Base-by-base conservation (phyloP, 2,797 vertebrate genomes). In the Trematomus bernacchii region DNA sequence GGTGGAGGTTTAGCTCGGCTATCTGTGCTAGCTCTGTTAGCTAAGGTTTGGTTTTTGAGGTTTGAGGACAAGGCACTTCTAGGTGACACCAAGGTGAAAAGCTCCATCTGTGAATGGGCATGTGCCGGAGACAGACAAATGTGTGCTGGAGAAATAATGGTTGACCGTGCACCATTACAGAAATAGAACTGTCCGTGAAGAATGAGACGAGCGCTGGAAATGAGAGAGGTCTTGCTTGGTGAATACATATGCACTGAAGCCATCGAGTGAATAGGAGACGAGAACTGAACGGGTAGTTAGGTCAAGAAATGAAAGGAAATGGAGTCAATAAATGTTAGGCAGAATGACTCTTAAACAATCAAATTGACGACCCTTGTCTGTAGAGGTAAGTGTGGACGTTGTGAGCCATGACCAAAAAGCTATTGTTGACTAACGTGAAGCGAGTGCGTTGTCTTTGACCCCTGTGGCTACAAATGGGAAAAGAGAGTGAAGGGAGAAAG, bases 331-430 rank as follows among this genome's bases (percentile, higher is more conserved):
- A 94, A 94, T 93, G 92, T 90, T 87, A 91, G 91, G 92, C 89
- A 93, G 86, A 94, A 95, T 94, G 92, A 95, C 93, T 95, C 93
- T 96, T 96, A 95, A 96, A 95, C 95, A 96, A 94, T 96, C 94
- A 94, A 95, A 95, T 94, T 93, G 92, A 94, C 87, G 92, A 92
- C 90, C 89, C 89, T 90, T 94, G 92, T 92, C 91, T 90, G 85
- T 76, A 71, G 79, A 88, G 83, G 91, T 81, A 92, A 93, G 93
- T 91, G 91, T 89, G 87, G 82, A 86, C 16, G 87, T 91, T 80
- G 90, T 92, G 93, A 93, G 92, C 92, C 94, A 83, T 93, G 94
- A 92, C 90, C 86, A 92, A 92, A 91, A 93, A 85, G 92, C 87
- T 84, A 91, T 94, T 92, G 90, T 91, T 94, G 92, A 92, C 87